Percentiles rank a stretch among this genome's conserved stretches.
These are phyloP conservation scores for Lontra canadensis DNA, from an alignment of 2,113 vertebrate genomes.

Conservation along the genomic window DNA sequence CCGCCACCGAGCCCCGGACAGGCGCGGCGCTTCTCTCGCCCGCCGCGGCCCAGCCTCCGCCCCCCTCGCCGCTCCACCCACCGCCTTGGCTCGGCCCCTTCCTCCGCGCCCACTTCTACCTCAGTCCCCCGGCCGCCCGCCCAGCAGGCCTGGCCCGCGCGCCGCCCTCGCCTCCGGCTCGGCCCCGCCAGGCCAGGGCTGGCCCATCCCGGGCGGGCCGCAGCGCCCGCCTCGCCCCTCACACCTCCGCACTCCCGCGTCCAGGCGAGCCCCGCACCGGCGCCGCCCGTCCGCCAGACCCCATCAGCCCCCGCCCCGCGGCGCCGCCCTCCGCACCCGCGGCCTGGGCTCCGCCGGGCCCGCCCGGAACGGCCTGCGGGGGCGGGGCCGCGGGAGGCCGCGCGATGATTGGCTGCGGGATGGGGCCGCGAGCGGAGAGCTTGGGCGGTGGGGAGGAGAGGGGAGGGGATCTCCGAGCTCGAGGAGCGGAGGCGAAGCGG, in stretches of 20 bases:
- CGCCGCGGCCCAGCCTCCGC: slow-evolving; percentile 75
- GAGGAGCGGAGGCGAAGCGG: background rate
- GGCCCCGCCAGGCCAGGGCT: slow-evolving; percentile 59
- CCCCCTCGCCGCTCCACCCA: slow-evolving; percentile 74
- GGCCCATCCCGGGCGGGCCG: slow-evolving; percentile 63
- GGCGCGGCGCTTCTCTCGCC: slow-evolving; percentile 55
- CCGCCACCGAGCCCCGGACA: slow-evolving; percentile 64
- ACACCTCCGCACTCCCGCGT: background rate
- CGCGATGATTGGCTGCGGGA: slow-evolving; percentile 58
- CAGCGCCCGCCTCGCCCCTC: slow-evolving; percentile 15
- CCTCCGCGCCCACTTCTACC: slow-evolving; percentile 73
- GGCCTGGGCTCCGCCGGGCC: slow-evolving; percentile 40
- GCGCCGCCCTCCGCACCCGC: slow-evolving; percentile 62
- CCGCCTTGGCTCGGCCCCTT: slow-evolving; percentile 74
- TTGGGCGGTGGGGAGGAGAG: background rate
- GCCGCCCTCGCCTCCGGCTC: slow-evolving; percentile 53
- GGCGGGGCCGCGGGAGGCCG: slow-evolving; percentile 39
- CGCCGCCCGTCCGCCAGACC: slow-evolving; percentile 17
- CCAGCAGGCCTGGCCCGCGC: slow-evolving; percentile 52
- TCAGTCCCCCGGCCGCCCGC: slow-evolving; percentile 64
- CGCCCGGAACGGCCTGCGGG: slow-evolving; percentile 49
- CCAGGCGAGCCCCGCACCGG: background rate
- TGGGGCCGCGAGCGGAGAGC: background rate
- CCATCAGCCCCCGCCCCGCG: slow-evolving; percentile 59
- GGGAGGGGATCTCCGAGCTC: accelerated